Evolutionary conservation across 2,113 vertebrate species (phyloP).

Genomic region (Hippopotamus amphibius): DNA sequence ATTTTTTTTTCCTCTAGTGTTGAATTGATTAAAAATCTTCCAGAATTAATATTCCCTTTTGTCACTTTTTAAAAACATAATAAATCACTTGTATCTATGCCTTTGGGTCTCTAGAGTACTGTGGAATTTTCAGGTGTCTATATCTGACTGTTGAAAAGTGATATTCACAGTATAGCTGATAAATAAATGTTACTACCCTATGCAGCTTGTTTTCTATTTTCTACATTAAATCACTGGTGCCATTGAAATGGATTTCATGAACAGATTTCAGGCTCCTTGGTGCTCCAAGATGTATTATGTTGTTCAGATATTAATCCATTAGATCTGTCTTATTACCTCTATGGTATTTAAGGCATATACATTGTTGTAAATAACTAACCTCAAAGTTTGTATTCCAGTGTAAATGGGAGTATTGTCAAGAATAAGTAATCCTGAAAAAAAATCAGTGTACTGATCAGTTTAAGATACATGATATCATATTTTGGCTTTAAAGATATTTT

Average conservation of each 20-base stretch:
- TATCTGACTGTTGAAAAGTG: constrained; percentile 42
- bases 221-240: constrained; percentile 13
- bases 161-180: constrained; percentile 46
- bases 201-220: constrained; percentile 55
- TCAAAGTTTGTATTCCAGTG: not conserved
- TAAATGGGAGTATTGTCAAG: not conserved
- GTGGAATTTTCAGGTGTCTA: constrained; percentile 64
- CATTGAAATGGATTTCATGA: constrained; percentile 28
- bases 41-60: constrained; percentile 69
- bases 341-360: not conserved
- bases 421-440: not conserved
- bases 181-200: constrained; percentile 55
- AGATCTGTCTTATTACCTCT: not conserved
- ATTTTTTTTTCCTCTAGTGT: constrained; percentile 73
- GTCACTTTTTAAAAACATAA: constrained; percentile 74
- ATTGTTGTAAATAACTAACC: not conserved
- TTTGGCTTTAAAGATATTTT: constrained; percentile 36
- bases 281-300: constrained; percentile 7
- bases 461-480: not conserved
- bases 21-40: constrained; percentile 78
- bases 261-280: not conserved
- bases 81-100: constrained; percentile 71
- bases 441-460: not conserved
- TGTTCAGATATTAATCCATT: not conserved
- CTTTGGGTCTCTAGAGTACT: constrained; percentile 54